Evolutionary conservation across 1,140 invertebrate genomes (phyloP), one percentile per base, ranked within the genome.

Genomic region (Platyura marginata): DNA sequence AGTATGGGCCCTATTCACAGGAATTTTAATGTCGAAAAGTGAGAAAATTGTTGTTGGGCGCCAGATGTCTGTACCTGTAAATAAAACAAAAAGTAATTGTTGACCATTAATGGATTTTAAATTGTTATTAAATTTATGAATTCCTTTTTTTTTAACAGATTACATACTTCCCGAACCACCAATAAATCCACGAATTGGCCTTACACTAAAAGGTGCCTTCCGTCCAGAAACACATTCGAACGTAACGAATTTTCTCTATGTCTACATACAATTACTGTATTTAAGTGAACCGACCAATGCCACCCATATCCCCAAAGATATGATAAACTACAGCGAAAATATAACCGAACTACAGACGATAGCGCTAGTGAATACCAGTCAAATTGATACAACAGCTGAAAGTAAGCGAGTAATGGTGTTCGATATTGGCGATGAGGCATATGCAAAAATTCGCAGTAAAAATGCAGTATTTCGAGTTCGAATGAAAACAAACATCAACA

Each of bases 321-420:
- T 8, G 13, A 29, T 29, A 6, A 29, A 6, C 6, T 29, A 29
- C 25, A 29, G 6, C 25, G 25, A 29, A 29, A 29, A 29, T 13
- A 6, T 29, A 29, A 29, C 25, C 6, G 6, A 6, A 13, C 6
- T 29, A 6, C 13, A 29, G 6, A 29, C 25, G 6, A 29, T 29
- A 8, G 25, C 25, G 6, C 6, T 29, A 8, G 25, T 29, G 25
- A 29, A 13, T 29, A 13, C 13, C 6, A 13, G 65, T 33, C 49
- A 69, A n/a, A 54, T 70, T 2, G 65, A 68, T 20, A 41, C 64
- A 11, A 66, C 72, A 15, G 66, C 71, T 1, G 60, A 66, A 48
- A 56, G 70, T 16, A 59, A 51, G 15, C 47, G 53, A 13, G 48
- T 50, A 0, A 64, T 65, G 46, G 46, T 53, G n/a, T 70, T 71